phyloP scores from a whole-genome alignment of 2,113 vertebrate genomes.

The Pseudois nayaur region DNA sequence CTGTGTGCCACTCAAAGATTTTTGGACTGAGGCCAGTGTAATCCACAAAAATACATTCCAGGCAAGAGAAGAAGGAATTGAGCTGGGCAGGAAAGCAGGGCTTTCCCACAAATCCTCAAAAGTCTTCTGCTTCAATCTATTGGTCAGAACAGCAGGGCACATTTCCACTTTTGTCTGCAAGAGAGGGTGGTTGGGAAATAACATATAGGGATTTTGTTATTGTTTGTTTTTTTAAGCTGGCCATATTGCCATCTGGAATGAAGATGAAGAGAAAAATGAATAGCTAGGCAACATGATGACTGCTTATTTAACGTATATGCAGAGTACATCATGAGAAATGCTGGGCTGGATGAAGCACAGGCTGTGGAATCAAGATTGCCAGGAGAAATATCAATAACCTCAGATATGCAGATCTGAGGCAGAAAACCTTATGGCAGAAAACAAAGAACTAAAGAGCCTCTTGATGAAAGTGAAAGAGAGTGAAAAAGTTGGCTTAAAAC shows the following conservation, averaged over 20 bases:
- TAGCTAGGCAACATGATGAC: not conserved
- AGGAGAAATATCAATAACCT: not conserved
- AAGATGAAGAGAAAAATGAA: not conserved
- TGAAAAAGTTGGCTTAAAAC: not conserved
- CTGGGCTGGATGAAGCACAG: not conserved
- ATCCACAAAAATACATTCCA: not conserved
- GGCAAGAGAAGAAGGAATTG: not conserved
- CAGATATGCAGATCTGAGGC: not conserved
- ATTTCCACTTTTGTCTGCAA: not conserved
- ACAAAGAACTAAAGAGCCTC: not conserved
- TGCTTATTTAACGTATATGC: not conserved
- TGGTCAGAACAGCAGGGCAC: not conserved
- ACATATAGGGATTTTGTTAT: not conserved
- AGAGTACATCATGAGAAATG: not conserved
- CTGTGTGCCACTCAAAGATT: not conserved
- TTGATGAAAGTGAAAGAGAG: not conserved
- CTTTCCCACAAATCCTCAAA: not conserved
- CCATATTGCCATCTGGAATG: not conserved
- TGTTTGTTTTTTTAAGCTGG: not conserved
- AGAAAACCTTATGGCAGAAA: not conserved
- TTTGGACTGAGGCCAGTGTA: not conserved
- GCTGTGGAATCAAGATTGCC: not conserved
- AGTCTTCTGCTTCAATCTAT: not conserved
- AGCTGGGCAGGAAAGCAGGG: not conserved
- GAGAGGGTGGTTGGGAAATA: not conserved